Evolutionary conservation across 2,888 invertebrate genomes (phyloP).

Genomic region (Chelonus formosanus): DNA sequence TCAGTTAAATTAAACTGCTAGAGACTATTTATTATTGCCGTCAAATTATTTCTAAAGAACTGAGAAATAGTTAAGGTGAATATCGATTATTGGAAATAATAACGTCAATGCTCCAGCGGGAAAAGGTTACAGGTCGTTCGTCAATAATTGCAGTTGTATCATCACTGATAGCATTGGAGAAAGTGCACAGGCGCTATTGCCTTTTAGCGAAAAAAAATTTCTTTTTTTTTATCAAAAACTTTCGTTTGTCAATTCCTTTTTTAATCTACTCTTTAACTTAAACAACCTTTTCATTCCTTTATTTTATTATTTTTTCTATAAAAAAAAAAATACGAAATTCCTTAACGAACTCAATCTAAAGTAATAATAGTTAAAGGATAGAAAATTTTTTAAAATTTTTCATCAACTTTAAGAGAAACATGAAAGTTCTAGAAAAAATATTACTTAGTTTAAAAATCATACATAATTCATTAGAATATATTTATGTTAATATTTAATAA

Average conservation of each 20-base stretch:
- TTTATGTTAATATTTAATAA: neutral
- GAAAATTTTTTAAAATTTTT: too few relatives aligned
- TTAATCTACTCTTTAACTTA: constrained; percentile 21
- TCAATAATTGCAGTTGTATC: constrained; percentile 36
- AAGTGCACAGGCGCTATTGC: constrained; percentile 19
- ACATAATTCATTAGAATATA: too few relatives aligned
- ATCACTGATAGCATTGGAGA: constrained; percentile 10
- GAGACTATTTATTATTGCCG: constrained; percentile 3
- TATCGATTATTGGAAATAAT: constrained; percentile 39
- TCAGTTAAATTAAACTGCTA: too few relatives aligned
- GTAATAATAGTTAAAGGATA: too few relatives aligned
- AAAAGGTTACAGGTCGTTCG: constrained; percentile 36
- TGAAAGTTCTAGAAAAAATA: too few relatives aligned
- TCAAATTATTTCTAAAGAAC: neutral
- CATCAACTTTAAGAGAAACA: too few relatives aligned
- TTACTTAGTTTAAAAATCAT: too few relatives aligned
- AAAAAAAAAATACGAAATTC: neutral
- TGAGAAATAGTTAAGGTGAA: constrained; percentile 23
- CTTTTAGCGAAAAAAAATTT: constrained; percentile 12
- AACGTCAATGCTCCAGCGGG: constrained; percentile 35
- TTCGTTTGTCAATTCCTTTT: constrained; percentile 17
- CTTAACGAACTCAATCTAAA: neutral
- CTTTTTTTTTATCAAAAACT: constrained; percentile 18
- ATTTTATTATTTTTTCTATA: constrained; percentile 8
- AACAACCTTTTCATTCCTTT: neutral